A percentile compares a stretch with the other conserved stretches of the same genome.
Evolutionary conservation across 2,888 invertebrate genomes (phyloP).

Genomic region (Balanococcus diminutus): DNA sequence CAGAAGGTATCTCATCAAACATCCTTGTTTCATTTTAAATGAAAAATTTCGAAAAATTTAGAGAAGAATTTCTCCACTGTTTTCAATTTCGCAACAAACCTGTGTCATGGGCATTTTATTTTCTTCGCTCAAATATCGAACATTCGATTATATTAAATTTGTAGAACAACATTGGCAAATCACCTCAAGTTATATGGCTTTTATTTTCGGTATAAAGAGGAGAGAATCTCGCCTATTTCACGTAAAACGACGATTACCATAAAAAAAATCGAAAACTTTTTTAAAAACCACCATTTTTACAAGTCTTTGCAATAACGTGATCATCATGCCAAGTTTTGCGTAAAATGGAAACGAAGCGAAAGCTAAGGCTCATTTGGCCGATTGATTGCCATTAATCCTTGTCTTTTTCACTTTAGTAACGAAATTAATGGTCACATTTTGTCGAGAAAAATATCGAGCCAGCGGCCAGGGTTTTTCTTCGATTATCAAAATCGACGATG

Average conservation of each 20-base stretch:
- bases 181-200: background rate
- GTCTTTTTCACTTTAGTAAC: background rate
- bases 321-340: background rate
- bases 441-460: background rate
- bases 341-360: constrained; percentile 21
- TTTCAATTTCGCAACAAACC: background rate
- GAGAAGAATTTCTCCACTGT: background rate
- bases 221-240: background rate
- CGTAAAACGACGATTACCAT: constrained; percentile 3
- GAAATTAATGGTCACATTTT: constrained; percentile 7
- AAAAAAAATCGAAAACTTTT: background rate
- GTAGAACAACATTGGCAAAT: background rate
- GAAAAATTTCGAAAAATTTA: background rate
- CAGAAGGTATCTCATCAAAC: too few species aligned
- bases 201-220: background rate
- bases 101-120: background rate
- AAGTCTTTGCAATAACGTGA: background rate
- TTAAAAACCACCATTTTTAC: background rate
- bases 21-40: too few species aligned
- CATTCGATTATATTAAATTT: background rate
- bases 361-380: background rate
- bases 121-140: background rate
- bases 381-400: constrained; percentile 38
- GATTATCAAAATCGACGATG: background rate
- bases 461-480: background rate